Percentiles rank a stretch among this genome's conserved stretches.
Conservation (phyloP, 2,113 vertebrate genomes). For the Amia ocellicauda region DNA sequence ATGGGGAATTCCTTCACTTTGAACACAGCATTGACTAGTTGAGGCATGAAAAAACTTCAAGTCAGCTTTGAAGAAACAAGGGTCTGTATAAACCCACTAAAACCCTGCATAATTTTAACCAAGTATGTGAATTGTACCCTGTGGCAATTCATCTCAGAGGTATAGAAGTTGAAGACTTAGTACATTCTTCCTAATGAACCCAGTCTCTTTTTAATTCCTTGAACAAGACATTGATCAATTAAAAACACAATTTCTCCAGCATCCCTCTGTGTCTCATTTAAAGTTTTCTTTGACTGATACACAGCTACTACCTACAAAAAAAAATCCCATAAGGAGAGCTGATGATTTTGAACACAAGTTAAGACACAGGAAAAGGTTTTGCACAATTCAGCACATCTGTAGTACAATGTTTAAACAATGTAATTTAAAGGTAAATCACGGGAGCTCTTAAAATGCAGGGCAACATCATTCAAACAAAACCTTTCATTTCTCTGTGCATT, state of each 20-base stretch:
- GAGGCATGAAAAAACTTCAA: conserved; percentile 37
- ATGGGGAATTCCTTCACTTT: conserved; percentile 32
- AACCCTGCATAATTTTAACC: conserved; percentile 37
- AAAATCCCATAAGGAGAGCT: conserved; percentile 44
- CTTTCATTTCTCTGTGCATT: no score
- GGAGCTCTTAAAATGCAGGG: no score
- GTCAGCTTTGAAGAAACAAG: conserved; percentile 36
- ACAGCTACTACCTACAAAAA: conserved; percentile 55
- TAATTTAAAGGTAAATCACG: conserved; percentile 54
- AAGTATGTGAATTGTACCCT: conserved; percentile 37
- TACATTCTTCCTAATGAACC: conserved; percentile 57
- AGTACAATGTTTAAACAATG: conserved; percentile 43
- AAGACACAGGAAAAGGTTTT: conserved; percentile 42
- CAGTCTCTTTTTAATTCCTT: conserved; percentile 58
- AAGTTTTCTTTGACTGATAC: conserved; percentile 61
- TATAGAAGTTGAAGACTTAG: conserved; percentile 44
- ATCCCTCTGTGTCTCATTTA: conserved; percentile 69
- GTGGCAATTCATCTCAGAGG: conserved; percentile 39
- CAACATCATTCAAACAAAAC: no score
- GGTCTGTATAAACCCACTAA: conserved; percentile 32
- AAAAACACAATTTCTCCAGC: conserved; percentile 48
- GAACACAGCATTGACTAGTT: conserved; percentile 34
- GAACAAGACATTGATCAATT: conserved; percentile 66
- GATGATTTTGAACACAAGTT: conserved; percentile 43
- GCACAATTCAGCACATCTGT: conserved; percentile 35